Evolutionary conservation across 2,888 invertebrate genomes (phyloP), one percentile per base, ranked within the genome.

Genomic region (Trissoscelio sp.): DNA sequence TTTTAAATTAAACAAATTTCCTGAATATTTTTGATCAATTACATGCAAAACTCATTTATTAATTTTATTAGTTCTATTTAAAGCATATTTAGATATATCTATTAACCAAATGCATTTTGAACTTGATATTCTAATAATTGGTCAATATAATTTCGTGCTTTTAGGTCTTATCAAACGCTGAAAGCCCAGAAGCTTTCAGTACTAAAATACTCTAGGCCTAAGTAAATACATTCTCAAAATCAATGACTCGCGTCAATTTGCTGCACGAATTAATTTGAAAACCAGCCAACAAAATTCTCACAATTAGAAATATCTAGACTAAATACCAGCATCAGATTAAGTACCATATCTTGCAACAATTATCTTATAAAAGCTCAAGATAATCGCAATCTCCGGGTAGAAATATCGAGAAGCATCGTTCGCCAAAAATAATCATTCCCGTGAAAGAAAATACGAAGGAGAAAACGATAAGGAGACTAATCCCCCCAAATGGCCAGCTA

Each of bases 401-500:
- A 69, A 69, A 69, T 69, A 55, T 46, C 28, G 22, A 51, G 18
- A 53, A 31, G 44, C 22, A 57, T 48, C 24, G 48, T 31, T 64
- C 14, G n/a, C 28, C 24, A 42, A 53, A 53, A 67, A 53, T 67
- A 67, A 67, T 39, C 51, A 67, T 67, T 67, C 14, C 14, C 28
- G 2, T 5, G 7, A 9, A 18, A 44, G 31, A 31, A 55, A 55
- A 67, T 28, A 20, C 67, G 67, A 44, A 55, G 28, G 55, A 44
- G 57, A 42, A 69, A 57, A 70, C 46, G 70, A 70, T 70, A 70
- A 70, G 58, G 44, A 48, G 31, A 58, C 58, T 70, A 70, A 70
- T 70, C 58, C 60, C 14, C 24, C n/a, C 5, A 28, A 70, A 70
- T 58, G 60, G 60, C 51, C 31, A 24, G 70, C 48, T 12, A 60